A percentile compares a stretch with the other conserved stretches of the same genome.
These are phyloP conservation scores for Myzus persicae DNA, from an alignment of 1,140 invertebrate genomes.

Conservation along the genomic window DNA sequence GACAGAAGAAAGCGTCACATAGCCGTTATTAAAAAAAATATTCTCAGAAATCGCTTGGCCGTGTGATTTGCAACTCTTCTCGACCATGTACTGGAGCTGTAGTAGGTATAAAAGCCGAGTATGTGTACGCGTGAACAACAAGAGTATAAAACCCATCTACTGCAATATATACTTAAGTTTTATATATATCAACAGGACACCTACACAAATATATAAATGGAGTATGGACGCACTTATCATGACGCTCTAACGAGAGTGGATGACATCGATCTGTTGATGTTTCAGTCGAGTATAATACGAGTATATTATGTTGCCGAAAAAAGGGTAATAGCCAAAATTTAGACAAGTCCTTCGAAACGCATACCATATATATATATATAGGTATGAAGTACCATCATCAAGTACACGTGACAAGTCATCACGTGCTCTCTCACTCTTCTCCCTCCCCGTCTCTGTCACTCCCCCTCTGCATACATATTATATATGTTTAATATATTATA, in stretches of 20 bases:
- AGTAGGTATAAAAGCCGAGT: neutral
- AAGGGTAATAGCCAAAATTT: neutral
- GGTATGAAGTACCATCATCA: neutral
- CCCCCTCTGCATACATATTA: too few species aligned
- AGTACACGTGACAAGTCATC: neutral
- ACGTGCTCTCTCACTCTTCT: too few species aligned
- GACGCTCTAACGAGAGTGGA: neutral
- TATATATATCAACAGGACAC: neutral
- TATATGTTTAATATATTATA: neutral
- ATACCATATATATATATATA: neutral
- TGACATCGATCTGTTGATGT: slow-evolving; percentile 4
- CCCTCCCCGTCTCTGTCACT: too few species aligned
- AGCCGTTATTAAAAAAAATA: neutral
- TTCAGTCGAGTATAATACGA: neutral
- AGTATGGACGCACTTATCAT: neutral
- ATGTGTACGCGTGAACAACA: neutral
- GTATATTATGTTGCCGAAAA: neutral
- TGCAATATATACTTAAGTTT: neutral
- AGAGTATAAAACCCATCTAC: neutral
- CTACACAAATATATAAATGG: neutral
- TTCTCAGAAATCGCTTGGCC: neutral
- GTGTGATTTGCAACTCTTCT: neutral
- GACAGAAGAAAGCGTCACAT: neutral
- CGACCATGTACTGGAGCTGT: neutral
- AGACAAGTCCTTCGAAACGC: neutral